phyloP scores from a whole-genome alignment of 2,113 vertebrate genomes.

The Actenoides lindsayi region DNA sequence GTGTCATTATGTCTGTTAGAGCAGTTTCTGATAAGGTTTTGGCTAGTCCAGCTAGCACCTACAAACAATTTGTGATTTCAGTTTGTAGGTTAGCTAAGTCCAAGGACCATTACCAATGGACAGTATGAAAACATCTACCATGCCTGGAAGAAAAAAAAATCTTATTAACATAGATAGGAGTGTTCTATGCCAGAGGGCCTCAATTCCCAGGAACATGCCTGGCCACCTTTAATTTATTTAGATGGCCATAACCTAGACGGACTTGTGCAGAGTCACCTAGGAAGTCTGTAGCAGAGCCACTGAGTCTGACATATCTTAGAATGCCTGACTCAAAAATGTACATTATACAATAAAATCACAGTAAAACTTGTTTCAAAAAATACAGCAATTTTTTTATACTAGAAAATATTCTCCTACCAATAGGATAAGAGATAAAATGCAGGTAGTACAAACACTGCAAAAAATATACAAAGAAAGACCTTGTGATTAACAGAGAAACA shows the following conservation, averaged over 20 bases:
- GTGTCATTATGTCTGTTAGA: not conserved
- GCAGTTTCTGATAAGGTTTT: not conserved
- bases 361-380: not conserved
- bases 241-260: not conserved
- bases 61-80: not conserved
- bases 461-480: not conserved
- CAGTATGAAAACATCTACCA: not conserved
- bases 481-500: slow-evolving; percentile 40
- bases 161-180: not conserved
- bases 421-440: not conserved
- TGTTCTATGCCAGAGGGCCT: not conserved
- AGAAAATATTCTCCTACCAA: not conserved
- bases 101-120: not conserved
- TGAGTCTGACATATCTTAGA: not conserved
- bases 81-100: not conserved
- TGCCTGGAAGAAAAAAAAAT: not conserved
- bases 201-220: not conserved
- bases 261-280: not conserved
- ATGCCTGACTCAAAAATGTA: not conserved
- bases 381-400: not conserved
- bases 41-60: not conserved
- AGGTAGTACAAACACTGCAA: not conserved
- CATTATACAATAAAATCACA: not conserved
- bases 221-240: not conserved
- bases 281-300: not conserved